Percentiles rank a stretch among this genome's conserved stretches.
Evolutionary conservation across 2,797 vertebrate genomes (phyloP).

Genomic region (Coracias cyanogaster): DNA sequence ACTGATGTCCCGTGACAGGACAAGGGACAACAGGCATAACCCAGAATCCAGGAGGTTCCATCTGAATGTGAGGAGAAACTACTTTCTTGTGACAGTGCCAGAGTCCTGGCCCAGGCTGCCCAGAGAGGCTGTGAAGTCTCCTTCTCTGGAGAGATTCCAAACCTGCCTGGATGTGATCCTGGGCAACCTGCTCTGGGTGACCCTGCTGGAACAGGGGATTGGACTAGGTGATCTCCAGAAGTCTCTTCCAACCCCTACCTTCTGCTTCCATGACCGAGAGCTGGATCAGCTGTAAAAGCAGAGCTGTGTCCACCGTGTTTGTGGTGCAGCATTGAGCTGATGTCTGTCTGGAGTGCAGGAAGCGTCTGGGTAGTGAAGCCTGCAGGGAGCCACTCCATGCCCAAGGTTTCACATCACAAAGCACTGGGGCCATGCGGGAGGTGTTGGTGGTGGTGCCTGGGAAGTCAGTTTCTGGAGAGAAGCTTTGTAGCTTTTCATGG

Average conservation of each 20-base stretch:
- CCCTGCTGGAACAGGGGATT: too few species aligned
- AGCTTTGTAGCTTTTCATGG: neutral
- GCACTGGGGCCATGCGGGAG: rapidly evolving
- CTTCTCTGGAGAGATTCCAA: too few species aligned
- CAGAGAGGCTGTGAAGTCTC: too few species aligned
- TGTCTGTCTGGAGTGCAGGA: neutral
- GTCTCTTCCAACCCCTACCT: neutral
- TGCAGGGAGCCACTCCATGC: rapidly evolving
- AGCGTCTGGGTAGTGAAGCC: rapidly evolving
- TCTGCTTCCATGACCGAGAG: neutral
- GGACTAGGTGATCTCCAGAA: neutral
- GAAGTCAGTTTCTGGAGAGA: neutral
- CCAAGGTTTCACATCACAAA: neutral
- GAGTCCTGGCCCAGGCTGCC: too few species aligned
- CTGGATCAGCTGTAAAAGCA: neutral
- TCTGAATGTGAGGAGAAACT: too few species aligned
- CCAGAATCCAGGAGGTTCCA: too few species aligned
- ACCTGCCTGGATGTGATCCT: too few species aligned
- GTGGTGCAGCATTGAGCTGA: rapidly evolving
- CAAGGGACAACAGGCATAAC: too few species aligned
- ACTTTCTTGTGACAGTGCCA: too few species aligned
- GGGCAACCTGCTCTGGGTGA: too few species aligned
- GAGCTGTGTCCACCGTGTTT: rapidly evolving
- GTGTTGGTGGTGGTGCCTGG: neutral
- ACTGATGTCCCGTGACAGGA: too few species aligned